Evolutionary conservation across 2,113 vertebrate species (phyloP), one percentile per base, ranked within the genome.

Genomic region (Gadus macrocephalus): DNA sequence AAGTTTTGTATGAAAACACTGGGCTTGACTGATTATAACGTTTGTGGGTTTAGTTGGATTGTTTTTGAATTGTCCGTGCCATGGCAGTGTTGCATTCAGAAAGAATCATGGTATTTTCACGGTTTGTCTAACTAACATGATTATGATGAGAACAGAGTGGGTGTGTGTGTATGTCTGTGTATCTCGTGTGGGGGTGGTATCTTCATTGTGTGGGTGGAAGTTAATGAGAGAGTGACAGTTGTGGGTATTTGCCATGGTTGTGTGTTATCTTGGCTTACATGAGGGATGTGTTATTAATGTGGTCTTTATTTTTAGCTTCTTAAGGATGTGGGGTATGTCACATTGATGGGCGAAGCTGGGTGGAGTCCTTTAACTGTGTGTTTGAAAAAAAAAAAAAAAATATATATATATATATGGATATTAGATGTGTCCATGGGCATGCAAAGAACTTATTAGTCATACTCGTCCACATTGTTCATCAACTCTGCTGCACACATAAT

Each of bases 281-380:
- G 62, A 74, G 68, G 8, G 42, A 49, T 49, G 53, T 59, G 17
- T 68, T 70, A 65, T 63, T 49, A 17, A 69, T 19, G 42, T n/a
- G 11, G 5, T 3, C 35, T 20, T 82, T 74, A 2, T 77, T 81
- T 71, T 75, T 66, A 60, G 80, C 73, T 14, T 69, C 49, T 61
- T 53, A 73, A 78, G 77, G 77, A 85, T 72, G 71, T 31, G 4
- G 49, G 59, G 9, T 27, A 27, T 76, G 27, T 69, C 53, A 49
- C 66, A 64, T 72, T 20, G 68, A 62, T 63, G 38, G 64, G 71
- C 70, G 28, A 35, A 69, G 66, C 64, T 12, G 53, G 62, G 60
- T 49, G 42, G 5, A 49, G 42, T 49, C 42, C 42, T 49, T 49
- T 2, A 7, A 49, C 9, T 28, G 15, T 4, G 68, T 77, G 74